Base-by-base conservation (phyloP, 1,140 invertebrate genomes). In the Pseudomyrmex concolor region DNA sequence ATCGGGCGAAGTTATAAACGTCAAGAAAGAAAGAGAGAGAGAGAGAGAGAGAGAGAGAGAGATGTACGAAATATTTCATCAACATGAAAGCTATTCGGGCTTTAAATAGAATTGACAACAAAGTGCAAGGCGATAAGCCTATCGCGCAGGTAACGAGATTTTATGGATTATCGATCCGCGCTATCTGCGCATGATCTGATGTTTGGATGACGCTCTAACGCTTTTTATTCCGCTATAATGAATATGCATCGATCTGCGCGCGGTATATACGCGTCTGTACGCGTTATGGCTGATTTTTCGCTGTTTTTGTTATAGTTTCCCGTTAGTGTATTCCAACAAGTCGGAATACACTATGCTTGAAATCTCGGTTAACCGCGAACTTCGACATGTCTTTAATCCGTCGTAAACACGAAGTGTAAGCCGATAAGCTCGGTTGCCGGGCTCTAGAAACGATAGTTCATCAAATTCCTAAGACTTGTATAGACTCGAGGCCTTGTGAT, bases 361-460 rank as follows among this genome's bases (percentile, higher is more conserved):
- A 71, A 80, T 80, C 76, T 43, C 19, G 8, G 54, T 80, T 71
- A 57, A 17, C 22, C n/a, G 43, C 10, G 34, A 80, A 54, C 34
- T 70, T 78, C 1, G 7, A n/a, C 48, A 50, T 34, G 54, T n/a
- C 66, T 17, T 60, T 70, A 80, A 80, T 59, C 70, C 76, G 64
- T 80, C 4, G 50, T 70, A 80, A 80, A 70, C 76, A 59, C 19
- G 15, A 71, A 19, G 19, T 54, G 59, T 25, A 17, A 70, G 51
- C 54, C 10, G 76, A 70, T 80, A 80, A 80, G 76, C 76, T 71
- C 19, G 70, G 54, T 66, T 51, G 19, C 54, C 70, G 43, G 51
- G 70, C 17, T 13, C 48, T 43, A 70, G n/a, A n/a, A 80, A 13
- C 54, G 43, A 60, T 55, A 55, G n/a, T 71, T 71, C 8, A 59